A percentile compares a stretch with the other conserved stretches of the same genome.
phyloP scores from a whole-genome alignment of 2,797 vertebrate genomes.

The Anguilla marmorata region DNA sequence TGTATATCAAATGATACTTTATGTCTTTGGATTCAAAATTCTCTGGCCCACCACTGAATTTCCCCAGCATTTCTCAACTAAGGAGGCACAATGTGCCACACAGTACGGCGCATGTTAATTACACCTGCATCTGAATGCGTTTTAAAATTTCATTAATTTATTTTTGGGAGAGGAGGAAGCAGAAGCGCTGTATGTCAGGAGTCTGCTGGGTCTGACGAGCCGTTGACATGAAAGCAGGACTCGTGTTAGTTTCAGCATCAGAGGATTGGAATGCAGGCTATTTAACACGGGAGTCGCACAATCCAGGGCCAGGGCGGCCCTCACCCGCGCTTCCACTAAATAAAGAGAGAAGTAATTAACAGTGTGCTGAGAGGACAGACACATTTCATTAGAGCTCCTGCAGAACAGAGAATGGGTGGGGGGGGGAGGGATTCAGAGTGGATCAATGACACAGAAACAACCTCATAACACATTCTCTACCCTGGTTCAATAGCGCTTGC shows the following conservation, averaged over 20 bases:
- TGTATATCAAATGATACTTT: not conserved
- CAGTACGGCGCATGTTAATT: not conserved
- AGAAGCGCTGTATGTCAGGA: constrained; percentile 43
- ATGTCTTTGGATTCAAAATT: not conserved
- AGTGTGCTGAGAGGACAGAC: constrained; percentile 67
- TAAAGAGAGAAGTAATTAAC: constrained; percentile 85
- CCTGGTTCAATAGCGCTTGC: not conserved
- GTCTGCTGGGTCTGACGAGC: constrained; percentile 64
- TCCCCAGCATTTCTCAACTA: not conserved
- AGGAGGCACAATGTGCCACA: not conserved
- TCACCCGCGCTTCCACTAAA: constrained; percentile 66
- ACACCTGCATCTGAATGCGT: not conserved
- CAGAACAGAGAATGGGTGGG: constrained; percentile 37
- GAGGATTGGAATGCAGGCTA: constrained; percentile 74
- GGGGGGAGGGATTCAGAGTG: constrained; percentile 22
- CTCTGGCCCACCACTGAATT: not conserved
- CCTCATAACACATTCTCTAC: not conserved
- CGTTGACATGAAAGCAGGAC: constrained; percentile 67
- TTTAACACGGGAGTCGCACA: constrained; percentile 78
- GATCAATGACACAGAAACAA: not conserved
- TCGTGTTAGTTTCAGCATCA: constrained; percentile 72
- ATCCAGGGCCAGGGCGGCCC: constrained; percentile 66
- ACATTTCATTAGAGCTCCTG: constrained; percentile 69
- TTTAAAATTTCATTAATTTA: not conserved
- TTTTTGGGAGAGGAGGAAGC: not conserved